Evolutionary conservation across 2,113 vertebrate species (phyloP).

Genomic region (Lota lota): DNA sequence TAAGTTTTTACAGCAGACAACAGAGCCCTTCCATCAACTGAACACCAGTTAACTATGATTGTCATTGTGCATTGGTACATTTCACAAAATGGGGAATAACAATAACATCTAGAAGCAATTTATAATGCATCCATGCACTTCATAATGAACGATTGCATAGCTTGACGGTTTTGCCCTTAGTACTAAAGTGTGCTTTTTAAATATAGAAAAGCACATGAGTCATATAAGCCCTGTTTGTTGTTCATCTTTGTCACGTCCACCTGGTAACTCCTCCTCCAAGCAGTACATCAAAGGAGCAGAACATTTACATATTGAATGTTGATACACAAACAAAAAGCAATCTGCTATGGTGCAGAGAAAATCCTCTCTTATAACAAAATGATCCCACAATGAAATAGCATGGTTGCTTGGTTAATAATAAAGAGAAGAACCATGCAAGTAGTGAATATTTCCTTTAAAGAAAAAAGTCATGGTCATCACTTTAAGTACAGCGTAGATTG

Average conservation of each 20-base stretch:
- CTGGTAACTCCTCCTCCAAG: too few relatives aligned
- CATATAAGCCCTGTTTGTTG: slow-evolving; percentile 35
- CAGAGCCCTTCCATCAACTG: slow-evolving; percentile 81
- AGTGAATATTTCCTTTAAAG: slow-evolving; percentile 9
- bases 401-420: slow-evolving; percentile 2
- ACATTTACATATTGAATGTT: too few relatives aligned
- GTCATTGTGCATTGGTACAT: slow-evolving; percentile 76
- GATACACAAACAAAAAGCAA: too few relatives aligned
- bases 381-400: too few relatives aligned
- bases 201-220: slow-evolving; percentile 40
- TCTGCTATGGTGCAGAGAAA: too few relatives aligned
- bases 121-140: slow-evolving; percentile 68
- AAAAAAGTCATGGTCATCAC: slow-evolving; percentile 4
- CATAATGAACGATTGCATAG: slow-evolving; percentile 80
- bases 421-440: slow-evolving; percentile 31
- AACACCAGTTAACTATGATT: slow-evolving; percentile 82
- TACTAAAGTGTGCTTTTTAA: slow-evolving; percentile 66
- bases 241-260: not conserved
- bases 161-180: slow-evolving; percentile 69
- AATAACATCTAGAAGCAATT: slow-evolving; percentile 48
- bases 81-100: slow-evolving; percentile 46
- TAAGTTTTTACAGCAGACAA: slow-evolving; percentile 61
- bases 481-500: not conserved
- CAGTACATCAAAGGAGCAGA: too few relatives aligned
- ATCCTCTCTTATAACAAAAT: too few relatives aligned